A percentile compares a stretch with the other conserved stretches of the same genome.
These are phyloP conservation scores for Syndactyla subalaris DNA, from an alignment of 2,797 vertebrate genomes.

Conservation along the genomic window DNA sequence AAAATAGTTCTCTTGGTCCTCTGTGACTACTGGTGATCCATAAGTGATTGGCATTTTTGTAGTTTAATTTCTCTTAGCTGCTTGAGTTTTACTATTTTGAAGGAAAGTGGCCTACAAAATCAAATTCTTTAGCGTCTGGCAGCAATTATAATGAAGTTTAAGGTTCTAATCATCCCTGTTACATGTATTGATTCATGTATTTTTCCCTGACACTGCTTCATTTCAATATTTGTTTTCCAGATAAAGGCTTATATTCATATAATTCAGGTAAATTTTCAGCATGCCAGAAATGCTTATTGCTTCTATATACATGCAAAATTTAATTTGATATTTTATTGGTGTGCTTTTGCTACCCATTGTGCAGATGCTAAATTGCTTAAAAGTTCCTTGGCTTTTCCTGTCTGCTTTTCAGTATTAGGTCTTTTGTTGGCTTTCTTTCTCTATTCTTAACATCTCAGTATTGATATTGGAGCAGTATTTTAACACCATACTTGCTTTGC, in stretches of 20 bases:
- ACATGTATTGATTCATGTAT: slow-evolving; percentile 63
- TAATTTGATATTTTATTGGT: slow-evolving; percentile 51
- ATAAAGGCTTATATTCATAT: slow-evolving; percentile 91
- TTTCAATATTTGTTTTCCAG: slow-evolving; percentile 88
- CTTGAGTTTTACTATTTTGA: neutral
- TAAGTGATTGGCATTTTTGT: neutral
- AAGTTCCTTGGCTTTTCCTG: slow-evolving; percentile 42
- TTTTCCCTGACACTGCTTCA: slow-evolving; percentile 78
- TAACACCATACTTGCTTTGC: slow-evolving; percentile 25
- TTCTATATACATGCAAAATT: slow-evolving; percentile 55
- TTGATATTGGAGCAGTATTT: neutral
- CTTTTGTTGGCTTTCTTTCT: slow-evolving; percentile 43
- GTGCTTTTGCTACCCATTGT: slow-evolving; percentile 66
- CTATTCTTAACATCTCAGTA: neutral
- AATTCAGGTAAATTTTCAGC: slow-evolving; percentile 91
- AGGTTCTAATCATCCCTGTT: slow-evolving; percentile 63
- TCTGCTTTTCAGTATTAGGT: slow-evolving; percentile 33
- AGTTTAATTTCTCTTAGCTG: slow-evolving; percentile 33
- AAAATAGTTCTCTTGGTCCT: neutral
- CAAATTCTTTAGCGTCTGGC: neutral
- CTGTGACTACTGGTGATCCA: neutral
- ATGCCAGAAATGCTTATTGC: slow-evolving; percentile 73
- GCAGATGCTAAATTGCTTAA: slow-evolving; percentile 59
- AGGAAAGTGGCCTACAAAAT: neutral
- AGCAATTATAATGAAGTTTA: neutral